Base-by-base conservation (phyloP, 2,888 invertebrate species). In the Hypolimnas misippus region DNA sequence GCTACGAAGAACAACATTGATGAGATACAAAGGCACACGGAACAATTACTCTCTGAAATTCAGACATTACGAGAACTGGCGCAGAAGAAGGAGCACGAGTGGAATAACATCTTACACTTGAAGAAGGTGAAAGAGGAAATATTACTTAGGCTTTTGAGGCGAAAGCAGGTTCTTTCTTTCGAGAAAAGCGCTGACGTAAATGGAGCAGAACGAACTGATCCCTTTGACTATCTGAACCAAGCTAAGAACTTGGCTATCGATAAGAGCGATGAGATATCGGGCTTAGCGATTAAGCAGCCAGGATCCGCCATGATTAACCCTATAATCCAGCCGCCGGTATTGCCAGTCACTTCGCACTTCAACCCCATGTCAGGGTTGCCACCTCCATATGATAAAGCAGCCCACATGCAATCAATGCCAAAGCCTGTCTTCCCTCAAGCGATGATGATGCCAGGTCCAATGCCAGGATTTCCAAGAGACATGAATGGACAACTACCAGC, bases 41-140 rank as follows among this genome's bases (percentile, higher is more conserved):
- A 95, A 73, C 94, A 94, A 73, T 87, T 96, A 5, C 85, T 94
- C 2, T 85, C 93, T 0, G 95, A 95, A 78, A 94, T 96, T 65
- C 93, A 95, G 74, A 94, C 95, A 0, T 84, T 97, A 64, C 93
- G 95, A 68, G 96, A 95, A 73, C 87, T 97, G 55, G 95, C 97
- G 0, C 94, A 94, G 73, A 94, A 95, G 76, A 97, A 97, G 81
- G 97, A 97, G 86, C 93, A 95, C 73, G 97, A 97, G 82, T 96
- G 97, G 96, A 97, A 97, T 80, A 95, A 96, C 64, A 95, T 97
- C 57, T 82, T 97, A 12, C 95, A 96, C 75, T 88, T 97, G 70
- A 96, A 96, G 79, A 97, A 97, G 81, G 93, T 97, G 3, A 97
- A 97, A 86, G 96, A 97, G 77, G 97, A 97, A 77, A 94, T 97